phyloP scores from a whole-genome alignment of 2,113 vertebrate species.

The Malurus cyaneus region DNA sequence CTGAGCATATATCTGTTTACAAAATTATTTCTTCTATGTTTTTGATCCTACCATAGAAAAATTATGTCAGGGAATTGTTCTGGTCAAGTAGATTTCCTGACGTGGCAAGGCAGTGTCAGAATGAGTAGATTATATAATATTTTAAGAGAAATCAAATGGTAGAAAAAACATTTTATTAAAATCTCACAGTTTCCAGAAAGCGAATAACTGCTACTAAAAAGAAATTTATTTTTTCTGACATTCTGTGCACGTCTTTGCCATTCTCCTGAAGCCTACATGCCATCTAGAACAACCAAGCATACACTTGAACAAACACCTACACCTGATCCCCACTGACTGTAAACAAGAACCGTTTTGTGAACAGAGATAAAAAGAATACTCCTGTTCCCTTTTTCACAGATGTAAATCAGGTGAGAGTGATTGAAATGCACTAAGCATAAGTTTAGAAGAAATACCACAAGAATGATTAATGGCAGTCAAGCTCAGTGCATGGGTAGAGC shows the following conservation, averaged over 20 bases:
- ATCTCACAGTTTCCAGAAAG: neutral
- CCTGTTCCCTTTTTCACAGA: neutral
- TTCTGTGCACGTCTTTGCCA: neutral
- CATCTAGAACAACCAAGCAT: neutral
- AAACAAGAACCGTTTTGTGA: neutral
- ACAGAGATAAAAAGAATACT: neutral
- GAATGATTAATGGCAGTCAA: neutral
- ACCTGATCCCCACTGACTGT: neutral
- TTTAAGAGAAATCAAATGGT: neutral
- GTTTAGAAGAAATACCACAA: neutral
- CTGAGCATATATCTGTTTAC: neutral
- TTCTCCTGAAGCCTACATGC: neutral
- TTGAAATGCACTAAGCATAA: neutral
- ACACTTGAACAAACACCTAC: neutral
- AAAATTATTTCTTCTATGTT: neutral
- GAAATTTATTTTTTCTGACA: neutral
- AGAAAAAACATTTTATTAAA: neutral
- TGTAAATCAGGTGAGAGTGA: neutral
- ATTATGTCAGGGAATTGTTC: neutral
- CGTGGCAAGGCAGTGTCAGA: neutral
- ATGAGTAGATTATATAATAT: neutral
- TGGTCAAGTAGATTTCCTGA: neutral
- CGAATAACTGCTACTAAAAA: neutral
- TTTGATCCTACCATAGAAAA: neutral
- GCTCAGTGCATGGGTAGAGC: neutral